These are phyloP conservation scores for Cantharis rufa DNA, from an alignment of 2,888 invertebrate genomes.

Conservation along the genomic window DNA sequence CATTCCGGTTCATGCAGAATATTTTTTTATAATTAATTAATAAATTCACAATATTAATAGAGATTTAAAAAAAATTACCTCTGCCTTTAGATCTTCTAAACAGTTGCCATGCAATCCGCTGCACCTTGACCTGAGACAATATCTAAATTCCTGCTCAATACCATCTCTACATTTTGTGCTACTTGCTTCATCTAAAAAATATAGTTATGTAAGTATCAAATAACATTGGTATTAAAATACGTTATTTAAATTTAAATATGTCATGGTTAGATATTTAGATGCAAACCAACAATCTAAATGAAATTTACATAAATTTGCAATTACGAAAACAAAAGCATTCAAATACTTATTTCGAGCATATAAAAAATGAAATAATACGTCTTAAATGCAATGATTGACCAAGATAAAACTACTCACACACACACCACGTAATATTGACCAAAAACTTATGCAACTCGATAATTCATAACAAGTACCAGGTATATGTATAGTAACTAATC, in stretches of 20 bases:
- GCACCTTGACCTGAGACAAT: constrained; percentile 48
- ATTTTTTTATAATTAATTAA: neutral
- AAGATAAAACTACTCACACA: neutral
- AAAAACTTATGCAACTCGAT: neutral
- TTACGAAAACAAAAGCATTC: neutral
- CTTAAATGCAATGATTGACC: neutral
- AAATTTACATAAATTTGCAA: constrained; percentile 12
- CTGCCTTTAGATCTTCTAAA: constrained; percentile 28
- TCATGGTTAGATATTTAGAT: constrained; percentile 4
- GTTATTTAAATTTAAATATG: constrained; percentile 7
- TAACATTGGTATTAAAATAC: neutral
- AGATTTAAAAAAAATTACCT: constrained; percentile 30
- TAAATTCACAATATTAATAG: neutral
- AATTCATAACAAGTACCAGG: neutral
- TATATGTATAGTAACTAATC: neutral
- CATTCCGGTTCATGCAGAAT: neutral
- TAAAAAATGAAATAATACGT: neutral
- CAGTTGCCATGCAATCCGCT: constrained; percentile 45
- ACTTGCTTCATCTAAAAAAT: constrained; percentile 40
- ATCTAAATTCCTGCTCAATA: constrained; percentile 47
- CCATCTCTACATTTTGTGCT: constrained; percentile 40
- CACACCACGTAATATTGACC: neutral
- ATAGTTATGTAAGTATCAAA: constrained; percentile 8
- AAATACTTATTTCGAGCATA: neutral
- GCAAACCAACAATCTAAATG: neutral